Evolutionary conservation across 2,797 vertebrate genomes (phyloP).

Genomic region (Bradypodion ventrale): DNA sequence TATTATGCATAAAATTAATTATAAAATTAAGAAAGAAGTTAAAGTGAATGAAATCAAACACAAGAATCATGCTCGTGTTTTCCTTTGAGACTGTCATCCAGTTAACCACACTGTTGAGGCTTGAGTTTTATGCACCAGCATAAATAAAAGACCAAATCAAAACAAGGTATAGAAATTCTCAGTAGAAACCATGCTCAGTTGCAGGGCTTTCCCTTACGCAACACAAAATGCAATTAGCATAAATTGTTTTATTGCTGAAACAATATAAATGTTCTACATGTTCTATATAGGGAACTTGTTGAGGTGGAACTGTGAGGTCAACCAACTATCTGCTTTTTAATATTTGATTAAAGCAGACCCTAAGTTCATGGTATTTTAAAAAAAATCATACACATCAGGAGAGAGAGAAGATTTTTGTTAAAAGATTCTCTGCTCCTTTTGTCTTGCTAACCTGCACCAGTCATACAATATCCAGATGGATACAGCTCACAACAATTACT

Average conservation of each 20-base stretch:
- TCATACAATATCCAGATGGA: not conserved
- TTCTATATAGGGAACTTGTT: not conserved
- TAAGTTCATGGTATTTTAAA: not conserved
- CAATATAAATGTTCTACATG: slow-evolving; percentile 1
- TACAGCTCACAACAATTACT: slow-evolving; percentile 24
- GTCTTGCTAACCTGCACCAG: not conserved
- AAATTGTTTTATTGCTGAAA: not conserved
- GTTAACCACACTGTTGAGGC: not conserved
- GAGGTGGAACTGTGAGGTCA: not conserved
- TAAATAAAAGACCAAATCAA: slow-evolving; percentile 32
- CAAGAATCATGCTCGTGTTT: not conserved
- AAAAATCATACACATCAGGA: not conserved
- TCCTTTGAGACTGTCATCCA: not conserved
- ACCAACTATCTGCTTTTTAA: not conserved
- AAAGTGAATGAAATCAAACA: not conserved
- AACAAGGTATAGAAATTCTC: not conserved
- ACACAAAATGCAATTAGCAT: not conserved
- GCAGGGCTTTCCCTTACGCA: not conserved
- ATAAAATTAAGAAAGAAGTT: not conserved
- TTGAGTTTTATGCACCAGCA: not conserved
- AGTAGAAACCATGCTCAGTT: slow-evolving; percentile 1
- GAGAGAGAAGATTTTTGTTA: not conserved
- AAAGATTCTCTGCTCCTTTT: not conserved
- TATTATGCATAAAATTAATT: not conserved
- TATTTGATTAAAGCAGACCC: not conserved